Conservation (phyloP, 1,140 invertebrate species). For the Macrotrachela quadricornifera region DNA sequence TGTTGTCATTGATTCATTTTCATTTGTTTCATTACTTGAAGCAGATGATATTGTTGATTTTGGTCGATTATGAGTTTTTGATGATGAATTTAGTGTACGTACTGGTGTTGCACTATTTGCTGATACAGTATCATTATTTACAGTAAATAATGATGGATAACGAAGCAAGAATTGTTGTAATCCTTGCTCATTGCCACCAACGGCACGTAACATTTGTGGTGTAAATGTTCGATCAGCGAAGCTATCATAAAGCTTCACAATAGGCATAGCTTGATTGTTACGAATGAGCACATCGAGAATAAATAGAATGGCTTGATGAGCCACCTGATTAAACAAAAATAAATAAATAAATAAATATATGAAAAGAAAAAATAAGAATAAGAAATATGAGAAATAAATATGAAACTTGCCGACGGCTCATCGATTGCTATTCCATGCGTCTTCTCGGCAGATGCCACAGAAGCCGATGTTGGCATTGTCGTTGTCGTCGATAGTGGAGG, state of each 20-base stretch:
- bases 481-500: no score
- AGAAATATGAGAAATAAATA: no score
- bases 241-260: conserved; percentile 25
- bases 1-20: neutral
- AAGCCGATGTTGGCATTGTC: no score
- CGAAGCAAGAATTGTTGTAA: conserved; percentile 29
- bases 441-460: no score
- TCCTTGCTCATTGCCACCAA: conserved; percentile 30
- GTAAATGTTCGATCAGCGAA: conserved; percentile 30
- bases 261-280: conserved; percentile 20
- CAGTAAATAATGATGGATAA: conserved; percentile 31
- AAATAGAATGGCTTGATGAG: conserved; percentile 32
- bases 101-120: conserved; percentile 4
- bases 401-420: no score
- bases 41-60: neutral
- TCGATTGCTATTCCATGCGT: no score
- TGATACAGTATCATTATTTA: conserved; percentile 24
- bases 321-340: conserved; percentile 1
- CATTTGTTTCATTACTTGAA: neutral
- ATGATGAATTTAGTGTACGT: neutral
- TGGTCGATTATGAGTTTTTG: neutral
- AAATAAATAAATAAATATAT: no score
- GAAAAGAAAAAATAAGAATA: no score
- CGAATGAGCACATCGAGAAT: conserved; percentile 31
- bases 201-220: conserved; percentile 28